phyloP scores from a whole-genome alignment of 2,888 invertebrate species.

The Azorinus chamasolen region DNA sequence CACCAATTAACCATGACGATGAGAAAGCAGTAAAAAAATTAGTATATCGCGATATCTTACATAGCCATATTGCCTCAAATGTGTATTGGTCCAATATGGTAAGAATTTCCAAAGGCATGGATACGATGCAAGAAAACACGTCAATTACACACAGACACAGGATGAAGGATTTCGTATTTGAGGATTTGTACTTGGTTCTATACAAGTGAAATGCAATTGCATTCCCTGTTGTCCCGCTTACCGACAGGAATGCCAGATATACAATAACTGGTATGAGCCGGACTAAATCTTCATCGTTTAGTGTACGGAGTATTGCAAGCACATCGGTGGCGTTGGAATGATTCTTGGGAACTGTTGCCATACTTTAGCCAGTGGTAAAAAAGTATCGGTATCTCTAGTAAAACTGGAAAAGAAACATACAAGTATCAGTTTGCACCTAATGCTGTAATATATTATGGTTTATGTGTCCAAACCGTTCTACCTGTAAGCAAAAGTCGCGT shows the following conservation, averaged over 20 bases:
- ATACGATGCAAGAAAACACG: background rate
- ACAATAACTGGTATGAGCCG: constrained; percentile 1
- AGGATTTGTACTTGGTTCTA: background rate
- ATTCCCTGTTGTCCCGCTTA: background rate
- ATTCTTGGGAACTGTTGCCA: too few relatives aligned
- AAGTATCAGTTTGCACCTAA: too few relatives aligned
- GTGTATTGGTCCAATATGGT: background rate
- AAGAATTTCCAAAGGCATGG: background rate
- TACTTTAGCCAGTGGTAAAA: too few relatives aligned
- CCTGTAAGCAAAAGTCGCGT: too few relatives aligned
- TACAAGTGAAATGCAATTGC: background rate
- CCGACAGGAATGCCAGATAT: background rate
- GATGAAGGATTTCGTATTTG: background rate
- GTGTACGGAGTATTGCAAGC: too few relatives aligned
- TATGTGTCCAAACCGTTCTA: too few relatives aligned
- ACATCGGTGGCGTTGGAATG: too few relatives aligned
- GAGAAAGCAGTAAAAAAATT: background rate
- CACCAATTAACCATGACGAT: too few relatives aligned
- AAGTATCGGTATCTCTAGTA: too few relatives aligned
- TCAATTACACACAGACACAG: background rate
- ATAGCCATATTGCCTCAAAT: background rate
- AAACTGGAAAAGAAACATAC: too few relatives aligned
- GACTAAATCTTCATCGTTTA: background rate
- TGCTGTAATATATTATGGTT: too few relatives aligned
- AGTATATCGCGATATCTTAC: background rate